Conservation (phyloP, 37 sponge, comb jelly and placozoan species). For the Lycopodina hypogea region DNA sequence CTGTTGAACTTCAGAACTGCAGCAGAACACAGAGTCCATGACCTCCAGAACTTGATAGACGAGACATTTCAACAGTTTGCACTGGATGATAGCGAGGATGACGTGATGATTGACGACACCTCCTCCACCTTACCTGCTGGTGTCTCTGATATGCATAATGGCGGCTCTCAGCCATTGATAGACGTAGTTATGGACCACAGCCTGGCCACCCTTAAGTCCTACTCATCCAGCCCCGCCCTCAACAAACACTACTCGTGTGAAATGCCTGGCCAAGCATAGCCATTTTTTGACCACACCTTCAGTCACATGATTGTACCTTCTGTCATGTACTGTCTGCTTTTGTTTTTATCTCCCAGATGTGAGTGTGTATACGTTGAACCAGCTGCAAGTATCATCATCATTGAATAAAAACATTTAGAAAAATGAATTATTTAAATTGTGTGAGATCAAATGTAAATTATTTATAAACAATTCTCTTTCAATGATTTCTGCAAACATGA, state of each 20-base stretch:
- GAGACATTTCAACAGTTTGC: slow-evolving; percentile 77
- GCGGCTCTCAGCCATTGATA: not conserved
- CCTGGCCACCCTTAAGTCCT: not conserved
- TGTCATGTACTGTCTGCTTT: no score
- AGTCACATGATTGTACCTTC: no score
- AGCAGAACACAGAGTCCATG: slow-evolving; percentile 40
- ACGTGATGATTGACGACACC: slow-evolving; percentile 19
- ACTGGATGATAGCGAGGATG: slow-evolving; percentile 65
- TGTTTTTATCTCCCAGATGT: no score
- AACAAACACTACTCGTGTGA: not conserved
- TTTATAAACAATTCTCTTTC: not conserved
- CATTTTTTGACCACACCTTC: no score
- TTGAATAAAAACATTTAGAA: not conserved
- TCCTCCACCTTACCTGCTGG: not conserved
- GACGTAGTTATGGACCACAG: not conserved
- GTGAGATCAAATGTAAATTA: not conserved
- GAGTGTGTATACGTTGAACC: no score
- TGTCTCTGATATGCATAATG: not conserved
- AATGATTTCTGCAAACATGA: not conserved
- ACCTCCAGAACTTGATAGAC: slow-evolving; percentile 49
- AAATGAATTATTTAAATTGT: not conserved
- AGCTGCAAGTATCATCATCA: no score
- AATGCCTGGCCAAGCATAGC: no score
- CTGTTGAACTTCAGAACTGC: slow-evolving; percentile 23
- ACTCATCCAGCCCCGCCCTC: slow-evolving; percentile 2